Base-by-base conservation (phyloP, 2,888 invertebrate genomes). In the Cotesia congregata region DNA sequence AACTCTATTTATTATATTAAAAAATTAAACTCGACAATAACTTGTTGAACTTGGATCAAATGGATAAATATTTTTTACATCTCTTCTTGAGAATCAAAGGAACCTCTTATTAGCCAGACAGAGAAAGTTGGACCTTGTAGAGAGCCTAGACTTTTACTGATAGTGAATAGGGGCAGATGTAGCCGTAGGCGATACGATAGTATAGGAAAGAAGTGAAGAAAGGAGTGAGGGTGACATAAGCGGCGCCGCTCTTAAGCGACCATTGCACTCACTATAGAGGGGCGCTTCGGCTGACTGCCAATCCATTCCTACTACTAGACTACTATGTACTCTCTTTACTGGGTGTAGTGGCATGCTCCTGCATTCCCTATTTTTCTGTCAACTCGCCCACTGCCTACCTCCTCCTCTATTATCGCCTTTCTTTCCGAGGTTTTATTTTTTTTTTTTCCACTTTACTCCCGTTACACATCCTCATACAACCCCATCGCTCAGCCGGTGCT, bases 241-340 rank as follows among this genome's bases (percentile, higher is more conserved):
- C 77, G 78, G 73, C 77, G 79, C 73, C 78, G 79, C 80, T 79
- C 80, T 80, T 76, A 77, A 79, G 79, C 79, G 81, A 79, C 76
- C 80, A 76, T 80, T 81, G 81, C 81, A 81, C 80, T 79, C 78
- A 72, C 76, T 76, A n/a, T n/a, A n/a, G n/a, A 74, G 67, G 76
- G 67, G 70, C 67, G 61, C 72, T 72, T 61, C 76, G 67, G 76
- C 67, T 67, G 62, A 72, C 76, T 76, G 76, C 76, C 76, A 76
- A 76, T 72, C 61, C 39, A 76, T 12, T 17, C 20, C 62, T 15
- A 62, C 50, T 50, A 50, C 50, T 50, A 50, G 3, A 50, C 50
- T 50, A 50, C 50, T 50, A 50, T 12, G 3, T 50, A 6, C 9
- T 17, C 62, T 72, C n/a, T 1, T 15, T 61, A n/a, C 62, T 50